phyloP scores from a whole-genome alignment of 2,888 invertebrate genomes.

The Amiota communis region DNA sequence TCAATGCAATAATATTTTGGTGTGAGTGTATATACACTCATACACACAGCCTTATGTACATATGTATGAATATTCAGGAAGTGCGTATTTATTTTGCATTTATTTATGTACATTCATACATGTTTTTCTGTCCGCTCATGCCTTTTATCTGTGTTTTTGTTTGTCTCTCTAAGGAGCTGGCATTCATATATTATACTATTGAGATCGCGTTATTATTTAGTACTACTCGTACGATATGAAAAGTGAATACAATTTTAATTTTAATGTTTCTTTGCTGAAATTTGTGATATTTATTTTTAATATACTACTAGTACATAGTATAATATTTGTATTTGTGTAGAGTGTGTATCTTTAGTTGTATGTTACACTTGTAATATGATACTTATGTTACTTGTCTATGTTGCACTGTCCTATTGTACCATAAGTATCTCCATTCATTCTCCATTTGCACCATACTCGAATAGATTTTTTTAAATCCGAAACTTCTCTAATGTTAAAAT shows the following conservation, averaged over 20 bases:
- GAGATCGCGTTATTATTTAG: too few relatives aligned
- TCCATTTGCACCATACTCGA: not conserved
- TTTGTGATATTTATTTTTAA: conserved; percentile 29
- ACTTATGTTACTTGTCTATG: conserved; percentile 66
- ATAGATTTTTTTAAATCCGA: not conserved
- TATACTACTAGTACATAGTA: too few relatives aligned
- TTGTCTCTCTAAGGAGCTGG: not conserved
- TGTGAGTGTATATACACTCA: not conserved
- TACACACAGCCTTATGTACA: not conserved
- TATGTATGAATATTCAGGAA: conserved; percentile 50
- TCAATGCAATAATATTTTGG: too few relatives aligned
- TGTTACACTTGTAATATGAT: conserved; percentile 55
- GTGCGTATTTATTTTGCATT: conserved; percentile 67
- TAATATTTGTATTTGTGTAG: not conserved
- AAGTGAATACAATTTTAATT: conserved; percentile 36
- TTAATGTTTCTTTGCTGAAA: conserved; percentile 40
- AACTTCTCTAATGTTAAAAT: conserved; percentile 32
- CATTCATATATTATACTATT: not conserved
- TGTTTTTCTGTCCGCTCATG: conserved; percentile 44
- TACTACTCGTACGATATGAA: too few relatives aligned
- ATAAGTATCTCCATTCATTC: too few relatives aligned
- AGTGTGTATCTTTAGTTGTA: not conserved
- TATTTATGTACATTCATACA: conserved; percentile 31
- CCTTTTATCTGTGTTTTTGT: conserved; percentile 36
- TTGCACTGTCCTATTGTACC: conserved; percentile 42